phyloP scores from a whole-genome alignment of 2,797 vertebrate species.

The Myotis vivesi region DNA sequence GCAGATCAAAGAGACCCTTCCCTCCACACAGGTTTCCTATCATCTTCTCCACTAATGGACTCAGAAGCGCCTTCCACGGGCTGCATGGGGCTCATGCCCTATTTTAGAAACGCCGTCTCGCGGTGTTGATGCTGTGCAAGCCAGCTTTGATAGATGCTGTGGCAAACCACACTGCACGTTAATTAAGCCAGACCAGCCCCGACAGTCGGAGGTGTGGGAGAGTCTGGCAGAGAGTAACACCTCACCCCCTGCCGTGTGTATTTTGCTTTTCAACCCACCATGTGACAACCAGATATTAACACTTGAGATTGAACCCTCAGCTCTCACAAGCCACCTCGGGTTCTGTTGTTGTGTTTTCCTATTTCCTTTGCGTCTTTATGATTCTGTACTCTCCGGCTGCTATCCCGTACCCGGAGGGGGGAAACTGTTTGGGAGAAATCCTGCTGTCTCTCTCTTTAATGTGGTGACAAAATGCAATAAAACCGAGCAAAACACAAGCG shows the following conservation, averaged over 20 bases:
- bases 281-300: not conserved
- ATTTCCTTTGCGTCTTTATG: slow-evolving; percentile 4
- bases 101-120: slow-evolving; percentile 58
- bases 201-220: not conserved
- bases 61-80: slow-evolving; percentile 51
- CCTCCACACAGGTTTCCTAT: not conserved
- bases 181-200: slow-evolving; percentile 29
- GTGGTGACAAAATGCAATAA: slow-evolving; percentile 59
- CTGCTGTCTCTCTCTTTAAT: slow-evolving; percentile 63
- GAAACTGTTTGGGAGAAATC: slow-evolving; percentile 44
- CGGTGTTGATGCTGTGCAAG: slow-evolving; percentile 43
- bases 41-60: slow-evolving; percentile 65
- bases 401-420: not conserved
- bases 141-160: slow-evolving; percentile 29
- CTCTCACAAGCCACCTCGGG: not conserved
- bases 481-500: not conserved
- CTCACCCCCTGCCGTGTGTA: not conserved
- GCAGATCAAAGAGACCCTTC: slow-evolving; percentile 72
- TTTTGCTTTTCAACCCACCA: not conserved
- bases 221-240: not conserved
- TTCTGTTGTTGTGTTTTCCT: not conserved
- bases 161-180: slow-evolving; percentile 17
- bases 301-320: not conserved
- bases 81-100: slow-evolving; percentile 8
- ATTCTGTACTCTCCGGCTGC: slow-evolving; percentile 14